These are phyloP conservation scores for Megaustenia siamemsis DNA, from an alignment of 2,888 invertebrate genomes.

Conservation along the genomic window DNA sequence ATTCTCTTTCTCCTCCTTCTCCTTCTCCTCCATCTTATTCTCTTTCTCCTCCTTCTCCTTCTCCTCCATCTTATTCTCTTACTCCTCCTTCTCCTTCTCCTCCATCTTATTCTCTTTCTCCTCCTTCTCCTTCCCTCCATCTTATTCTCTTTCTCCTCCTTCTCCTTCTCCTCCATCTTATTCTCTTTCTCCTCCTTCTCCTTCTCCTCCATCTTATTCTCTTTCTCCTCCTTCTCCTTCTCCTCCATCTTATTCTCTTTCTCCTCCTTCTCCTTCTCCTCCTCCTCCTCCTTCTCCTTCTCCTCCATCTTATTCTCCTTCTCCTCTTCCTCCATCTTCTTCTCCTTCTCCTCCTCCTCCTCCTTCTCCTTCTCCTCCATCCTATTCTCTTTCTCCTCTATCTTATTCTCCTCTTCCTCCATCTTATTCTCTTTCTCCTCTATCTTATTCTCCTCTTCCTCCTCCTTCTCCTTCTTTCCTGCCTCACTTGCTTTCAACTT, in stretches of 20 bases:
- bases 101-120: not conserved
- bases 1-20: not conserved
- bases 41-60: not conserved
- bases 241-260: not conserved
- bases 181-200: not conserved
- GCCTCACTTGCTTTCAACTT: too few relatives aligned
- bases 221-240: not conserved
- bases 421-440: not conserved
- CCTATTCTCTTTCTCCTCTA: too few relatives aligned
- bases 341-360: conserved; percentile 23
- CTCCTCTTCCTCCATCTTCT: not conserved
- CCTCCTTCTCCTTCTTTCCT: conserved; percentile 29
- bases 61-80: not conserved
- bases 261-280: not conserved
- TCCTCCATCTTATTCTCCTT: too few relatives aligned
- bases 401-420: conserved; percentile 29
- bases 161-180: not conserved
- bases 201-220: not conserved
- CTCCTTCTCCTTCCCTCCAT: not conserved
- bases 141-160: not conserved
- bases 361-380: conserved; percentile 10
- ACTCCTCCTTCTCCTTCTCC: too few relatives aligned
- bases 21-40: not conserved
- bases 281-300: not conserved
- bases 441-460: not conserved